Percentiles rank a stretch among this genome's conserved stretches.
These are phyloP conservation scores for Lutraria lutraria DNA, from an alignment of 2,888 invertebrate genomes.

Conservation along the genomic window DNA sequence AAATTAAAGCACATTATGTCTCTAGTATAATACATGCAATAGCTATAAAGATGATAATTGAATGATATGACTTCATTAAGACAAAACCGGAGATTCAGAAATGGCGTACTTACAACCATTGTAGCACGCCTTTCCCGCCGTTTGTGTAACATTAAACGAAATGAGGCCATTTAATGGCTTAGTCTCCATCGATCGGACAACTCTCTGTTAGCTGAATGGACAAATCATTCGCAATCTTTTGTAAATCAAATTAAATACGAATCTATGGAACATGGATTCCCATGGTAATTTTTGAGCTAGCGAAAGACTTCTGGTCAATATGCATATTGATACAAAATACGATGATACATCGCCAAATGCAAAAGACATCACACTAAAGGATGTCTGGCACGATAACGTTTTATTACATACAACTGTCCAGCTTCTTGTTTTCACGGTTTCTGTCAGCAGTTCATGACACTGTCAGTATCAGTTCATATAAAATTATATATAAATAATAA, in stretches of 20 bases:
- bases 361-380: not conserved
- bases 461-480: no score
- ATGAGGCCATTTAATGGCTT: not conserved
- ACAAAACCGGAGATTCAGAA: not conserved
- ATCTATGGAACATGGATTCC: not conserved
- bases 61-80: not conserved
- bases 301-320: not conserved
- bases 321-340: not conserved
- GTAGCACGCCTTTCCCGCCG: not conserved
- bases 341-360: not conserved
- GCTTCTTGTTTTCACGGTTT: not conserved
- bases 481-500: no score
- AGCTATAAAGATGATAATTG: not conserved
- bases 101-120: not conserved
- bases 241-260: slow-evolving; percentile 12
- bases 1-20: not conserved
- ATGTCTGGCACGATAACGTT: not conserved
- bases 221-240: not conserved
- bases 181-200: not conserved
- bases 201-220: not conserved
- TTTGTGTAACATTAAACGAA: not conserved
- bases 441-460: not conserved
- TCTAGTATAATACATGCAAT: not conserved
- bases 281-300: not conserved
- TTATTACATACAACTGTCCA: not conserved